These are phyloP conservation scores for Actinernus sp. DNA, from an alignment of 92 coral and sea anemone species.

Conservation along the genomic window DNA sequence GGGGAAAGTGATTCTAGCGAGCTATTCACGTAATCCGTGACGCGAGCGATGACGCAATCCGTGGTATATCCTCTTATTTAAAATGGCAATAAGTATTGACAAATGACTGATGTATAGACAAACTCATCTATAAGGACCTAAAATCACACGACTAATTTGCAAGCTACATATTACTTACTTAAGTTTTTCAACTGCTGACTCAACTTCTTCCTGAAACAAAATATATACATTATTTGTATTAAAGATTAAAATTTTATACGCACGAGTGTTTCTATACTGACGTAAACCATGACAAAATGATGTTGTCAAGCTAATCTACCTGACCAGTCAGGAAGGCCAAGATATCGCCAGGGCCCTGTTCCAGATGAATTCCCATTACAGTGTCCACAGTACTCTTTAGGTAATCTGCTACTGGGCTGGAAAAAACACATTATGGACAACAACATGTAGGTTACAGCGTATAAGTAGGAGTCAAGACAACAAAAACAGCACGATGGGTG, in stretches of 20 bases:
- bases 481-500: too few relatives aligned
- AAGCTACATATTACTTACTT: slow-evolving; percentile 78
- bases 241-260: not conserved
- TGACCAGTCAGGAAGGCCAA: slow-evolving; percentile 98
- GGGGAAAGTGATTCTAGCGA: too few relatives aligned
- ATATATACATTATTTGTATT: not conserved
- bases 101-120: too few relatives aligned
- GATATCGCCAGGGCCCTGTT: slow-evolving; percentile 94
- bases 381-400: slow-evolving; percentile 92
- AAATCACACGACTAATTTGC: too few relatives aligned
- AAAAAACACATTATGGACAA: not conserved
- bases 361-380: slow-evolving; percentile 95
- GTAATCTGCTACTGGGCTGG: slow-evolving; percentile 94
- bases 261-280: too few relatives aligned
- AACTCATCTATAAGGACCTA: too few relatives aligned
- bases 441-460: too few relatives aligned
- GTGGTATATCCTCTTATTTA: too few relatives aligned
- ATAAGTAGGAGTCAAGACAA: too few relatives aligned
- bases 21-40: too few relatives aligned
- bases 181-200: slow-evolving; percentile 78
- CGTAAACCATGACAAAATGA: not conserved
- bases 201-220: slow-evolving; percentile 86
- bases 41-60: too few relatives aligned
- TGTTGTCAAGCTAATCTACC: slow-evolving; percentile 26
- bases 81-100: too few relatives aligned